Conservation (phyloP, 2,888 invertebrate genomes). For the Celastrina argiolus region DNA sequence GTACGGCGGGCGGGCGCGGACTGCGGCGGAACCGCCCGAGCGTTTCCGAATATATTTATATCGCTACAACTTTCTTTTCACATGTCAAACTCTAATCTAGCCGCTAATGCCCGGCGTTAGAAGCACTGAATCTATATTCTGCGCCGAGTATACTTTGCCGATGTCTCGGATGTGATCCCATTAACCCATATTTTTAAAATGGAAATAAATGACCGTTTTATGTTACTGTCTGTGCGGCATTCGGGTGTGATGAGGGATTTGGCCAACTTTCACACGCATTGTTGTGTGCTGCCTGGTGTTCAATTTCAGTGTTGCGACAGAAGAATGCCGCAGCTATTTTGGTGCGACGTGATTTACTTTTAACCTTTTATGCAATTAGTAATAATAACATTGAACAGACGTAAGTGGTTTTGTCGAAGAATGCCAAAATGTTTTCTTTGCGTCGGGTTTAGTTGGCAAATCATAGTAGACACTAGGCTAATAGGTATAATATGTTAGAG, state of each 20-base stretch:
- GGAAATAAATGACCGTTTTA: constrained; percentile 47
- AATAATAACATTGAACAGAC: too few relatives aligned
- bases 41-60: constrained; percentile 67
- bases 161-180: constrained; percentile 56
- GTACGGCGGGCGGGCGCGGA: constrained; percentile 61
- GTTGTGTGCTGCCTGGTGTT: constrained; percentile 23
- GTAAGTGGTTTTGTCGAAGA: too few relatives aligned
- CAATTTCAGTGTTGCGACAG: constrained; percentile 16
- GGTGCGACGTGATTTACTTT: neutral
- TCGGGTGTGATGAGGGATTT: constrained; percentile 10
- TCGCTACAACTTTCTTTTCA: constrained; percentile 49
- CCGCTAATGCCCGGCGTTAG: neutral
- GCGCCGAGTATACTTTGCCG: constrained; percentile 33
- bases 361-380: constrained; percentile 4
- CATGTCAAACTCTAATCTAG: constrained; percentile 27
- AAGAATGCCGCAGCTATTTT: neutral
- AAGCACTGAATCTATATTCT: neutral
- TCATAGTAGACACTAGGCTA: too few relatives aligned
- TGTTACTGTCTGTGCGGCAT: constrained; percentile 40
- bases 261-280: constrained; percentile 11
- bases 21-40: constrained; percentile 54
- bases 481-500: too few relatives aligned
- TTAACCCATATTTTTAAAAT: constrained; percentile 67
- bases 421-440: too few relatives aligned
- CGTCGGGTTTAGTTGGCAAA: too few relatives aligned